These are phyloP conservation scores for Plecturocebus donacophilus DNA, from an alignment of 2,113 vertebrate species.

Conservation along the genomic window DNA sequence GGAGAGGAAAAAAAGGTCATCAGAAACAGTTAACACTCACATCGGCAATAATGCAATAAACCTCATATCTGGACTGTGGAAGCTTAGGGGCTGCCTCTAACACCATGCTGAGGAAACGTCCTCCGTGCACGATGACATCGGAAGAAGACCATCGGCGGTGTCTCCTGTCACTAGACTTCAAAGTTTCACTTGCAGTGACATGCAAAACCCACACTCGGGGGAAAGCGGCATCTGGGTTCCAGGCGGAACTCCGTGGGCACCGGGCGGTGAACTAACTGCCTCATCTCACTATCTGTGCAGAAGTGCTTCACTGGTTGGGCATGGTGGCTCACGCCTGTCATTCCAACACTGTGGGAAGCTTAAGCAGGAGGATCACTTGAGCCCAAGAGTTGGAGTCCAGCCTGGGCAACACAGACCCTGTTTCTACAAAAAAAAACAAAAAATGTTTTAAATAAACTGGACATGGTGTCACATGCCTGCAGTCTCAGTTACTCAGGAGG, in stretches of 20 bases:
- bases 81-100: neutral
- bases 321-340: too few species aligned
- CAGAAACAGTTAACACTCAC: neutral
- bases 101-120: neutral
- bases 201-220: rapidly evolving
- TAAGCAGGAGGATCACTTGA: too few species aligned
- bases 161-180: neutral
- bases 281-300: rapidly evolving
- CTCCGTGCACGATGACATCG: rapidly evolving
- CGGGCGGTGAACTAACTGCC: rapidly evolving
- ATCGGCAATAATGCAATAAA: too few species aligned
- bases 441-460: too few species aligned
- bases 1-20: conserved; percentile 51
- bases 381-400: too few species aligned
- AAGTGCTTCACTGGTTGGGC: too few species aligned
- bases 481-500: too few species aligned
- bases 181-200: too few species aligned
- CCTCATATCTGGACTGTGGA: neutral
- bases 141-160: rapidly evolving
- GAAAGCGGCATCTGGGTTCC: neutral
- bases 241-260: rapidly evolving
- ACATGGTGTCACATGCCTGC: too few species aligned
- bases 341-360: too few species aligned
- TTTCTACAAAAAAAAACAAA: too few species aligned
- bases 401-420: too few species aligned